These are phyloP conservation scores for Zalophus californianus DNA, from an alignment of 2,797 vertebrate species.

Conservation along the genomic window DNA sequence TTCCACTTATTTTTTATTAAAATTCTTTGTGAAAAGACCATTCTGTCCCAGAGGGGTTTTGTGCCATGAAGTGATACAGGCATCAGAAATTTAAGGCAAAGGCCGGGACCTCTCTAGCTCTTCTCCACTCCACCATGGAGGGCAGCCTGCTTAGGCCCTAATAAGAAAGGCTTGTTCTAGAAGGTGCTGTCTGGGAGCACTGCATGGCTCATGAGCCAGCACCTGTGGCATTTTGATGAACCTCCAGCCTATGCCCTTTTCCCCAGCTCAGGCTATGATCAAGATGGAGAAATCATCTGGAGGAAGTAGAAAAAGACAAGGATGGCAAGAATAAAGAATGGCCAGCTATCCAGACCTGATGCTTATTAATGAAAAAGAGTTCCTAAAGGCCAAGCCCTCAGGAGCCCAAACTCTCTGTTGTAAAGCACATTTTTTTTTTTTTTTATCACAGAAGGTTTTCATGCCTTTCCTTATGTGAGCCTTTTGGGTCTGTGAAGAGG, in stretches of 20 bases:
- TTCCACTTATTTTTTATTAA: slow-evolving; percentile 7
- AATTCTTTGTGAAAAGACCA: slow-evolving; percentile 27
- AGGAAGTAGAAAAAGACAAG: background rate
- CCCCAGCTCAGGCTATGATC: background rate
- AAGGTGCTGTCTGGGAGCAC: too few relatives aligned
- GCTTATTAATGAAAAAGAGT: background rate
- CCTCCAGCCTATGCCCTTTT: background rate
- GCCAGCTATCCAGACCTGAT: background rate
- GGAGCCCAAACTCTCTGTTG: background rate
- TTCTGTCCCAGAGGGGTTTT: background rate
- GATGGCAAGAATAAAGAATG: background rate
- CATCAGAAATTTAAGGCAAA: slow-evolving; percentile 15
- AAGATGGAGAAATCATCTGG: background rate
- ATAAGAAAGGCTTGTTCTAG: background rate
- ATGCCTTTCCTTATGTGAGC: background rate
- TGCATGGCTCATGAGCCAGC: background rate
- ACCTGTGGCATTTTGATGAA: background rate
- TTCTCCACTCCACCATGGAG: background rate
- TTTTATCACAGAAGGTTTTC: background rate
- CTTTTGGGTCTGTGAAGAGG: background rate
- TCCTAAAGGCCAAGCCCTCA: background rate
- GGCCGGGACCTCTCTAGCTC: too few relatives aligned
- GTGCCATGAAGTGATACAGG: background rate
- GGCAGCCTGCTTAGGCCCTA: background rate
- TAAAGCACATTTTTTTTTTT: background rate